A percentile compares a stretch with the other conserved stretches of the same genome.
Evolutionary conservation across 2,888 invertebrate species (phyloP).

Genomic region (Boloria selene): DNA sequence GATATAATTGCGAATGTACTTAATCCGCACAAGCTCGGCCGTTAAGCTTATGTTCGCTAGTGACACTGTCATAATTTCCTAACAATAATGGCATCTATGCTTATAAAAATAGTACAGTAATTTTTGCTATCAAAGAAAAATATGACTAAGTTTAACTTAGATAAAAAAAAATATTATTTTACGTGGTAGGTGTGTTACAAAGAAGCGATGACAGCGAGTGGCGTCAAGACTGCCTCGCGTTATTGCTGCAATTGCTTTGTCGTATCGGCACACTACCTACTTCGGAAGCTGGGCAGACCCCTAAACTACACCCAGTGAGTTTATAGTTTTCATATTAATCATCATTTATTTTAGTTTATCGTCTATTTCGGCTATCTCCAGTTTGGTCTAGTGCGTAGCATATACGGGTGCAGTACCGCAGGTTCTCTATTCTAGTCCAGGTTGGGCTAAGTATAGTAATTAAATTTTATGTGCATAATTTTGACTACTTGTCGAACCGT

Average conservation of each 20-base stretch:
- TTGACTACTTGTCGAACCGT: too few species aligned
- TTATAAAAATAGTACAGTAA: neutral
- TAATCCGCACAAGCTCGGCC: too few species aligned
- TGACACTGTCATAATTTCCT: neutral
- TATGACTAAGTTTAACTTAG: too few species aligned
- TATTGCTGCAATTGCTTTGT: slow-evolving; percentile 91
- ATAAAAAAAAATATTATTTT: neutral
- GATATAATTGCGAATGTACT: too few species aligned
- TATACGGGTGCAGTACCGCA: too few species aligned
- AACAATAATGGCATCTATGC: neutral
- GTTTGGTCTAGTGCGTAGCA: too few species aligned
- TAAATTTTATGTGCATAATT: too few species aligned
- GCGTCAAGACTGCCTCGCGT: slow-evolving; percentile 96
- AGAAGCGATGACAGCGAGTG: slow-evolving; percentile 91
- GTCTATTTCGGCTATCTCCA: neutral
- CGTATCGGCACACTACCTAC: slow-evolving; percentile 89
- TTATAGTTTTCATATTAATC: slow-evolving; percentile 3
- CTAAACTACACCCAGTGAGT: slow-evolving; percentile 85
- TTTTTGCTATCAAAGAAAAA: too few species aligned
- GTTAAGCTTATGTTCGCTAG: too few species aligned
- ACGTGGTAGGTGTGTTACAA: slow-evolving; percentile 86
- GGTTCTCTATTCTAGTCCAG: too few species aligned
- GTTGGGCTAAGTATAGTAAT: too few species aligned
- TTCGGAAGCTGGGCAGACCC: slow-evolving; percentile 70
- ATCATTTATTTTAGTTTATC: neutral